Percentiles rank a stretch among this genome's conserved stretches.
These are phyloP conservation scores for Psilopogon haemacephalus DNA, from an alignment of 2,113 vertebrate genomes.

Conservation along the genomic window DNA sequence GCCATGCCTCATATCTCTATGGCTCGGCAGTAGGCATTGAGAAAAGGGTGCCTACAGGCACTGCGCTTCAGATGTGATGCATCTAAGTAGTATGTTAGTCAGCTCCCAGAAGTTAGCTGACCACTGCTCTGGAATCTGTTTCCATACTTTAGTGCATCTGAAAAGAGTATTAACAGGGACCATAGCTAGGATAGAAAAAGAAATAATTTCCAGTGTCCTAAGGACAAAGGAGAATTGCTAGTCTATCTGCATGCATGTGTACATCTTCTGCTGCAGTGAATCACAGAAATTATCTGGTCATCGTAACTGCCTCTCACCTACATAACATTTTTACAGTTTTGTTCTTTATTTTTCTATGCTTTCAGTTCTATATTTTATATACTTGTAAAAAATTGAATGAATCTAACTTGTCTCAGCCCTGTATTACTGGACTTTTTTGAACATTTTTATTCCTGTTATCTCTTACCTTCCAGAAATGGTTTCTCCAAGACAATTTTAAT, in stretches of 20 bases:
- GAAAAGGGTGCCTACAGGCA: neutral
- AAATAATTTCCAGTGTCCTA: neutral
- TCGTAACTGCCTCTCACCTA: neutral
- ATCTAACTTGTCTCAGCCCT: neutral
- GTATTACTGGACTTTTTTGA: neutral
- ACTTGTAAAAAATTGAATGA: neutral
- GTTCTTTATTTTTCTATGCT: neutral
- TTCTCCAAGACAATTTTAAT: neutral
- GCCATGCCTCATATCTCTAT: fast-evolving
- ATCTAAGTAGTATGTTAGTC: neutral
- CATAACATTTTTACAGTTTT: neutral
- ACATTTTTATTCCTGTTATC: neutral
- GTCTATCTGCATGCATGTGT: fast-evolving
- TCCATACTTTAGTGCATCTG: neutral
- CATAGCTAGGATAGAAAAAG: neutral
- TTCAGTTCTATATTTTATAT: neutral
- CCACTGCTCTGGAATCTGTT: neutral
- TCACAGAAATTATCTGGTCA: neutral
- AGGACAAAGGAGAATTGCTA: neutral
- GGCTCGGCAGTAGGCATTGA: neutral
- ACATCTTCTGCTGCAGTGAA: neutral
- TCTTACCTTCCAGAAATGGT: neutral
- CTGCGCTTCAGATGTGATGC: neutral
- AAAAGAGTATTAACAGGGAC: neutral
- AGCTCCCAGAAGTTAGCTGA: neutral